Base-by-base conservation (phyloP, 1,140 invertebrate genomes). In the Eupristina koningsbergeri region DNA sequence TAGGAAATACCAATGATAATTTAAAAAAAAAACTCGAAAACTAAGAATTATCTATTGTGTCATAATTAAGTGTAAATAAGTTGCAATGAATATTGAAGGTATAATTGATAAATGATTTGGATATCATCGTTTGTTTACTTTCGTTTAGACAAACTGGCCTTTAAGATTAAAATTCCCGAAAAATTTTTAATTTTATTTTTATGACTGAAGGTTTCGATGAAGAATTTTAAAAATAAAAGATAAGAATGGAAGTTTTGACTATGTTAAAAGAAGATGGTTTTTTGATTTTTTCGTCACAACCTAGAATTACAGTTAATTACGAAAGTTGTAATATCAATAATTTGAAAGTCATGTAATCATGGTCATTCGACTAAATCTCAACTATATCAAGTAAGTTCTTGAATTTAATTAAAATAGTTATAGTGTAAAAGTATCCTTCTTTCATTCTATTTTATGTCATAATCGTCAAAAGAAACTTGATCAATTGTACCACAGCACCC, bases 371-470 rank as follows among this genome's bases (percentile, higher is more conserved):
- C 53, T 67, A 50, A 67, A 78, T 83, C 64, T 78, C 45, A 58
- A 47, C 67, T 50, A 29, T 39, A 5, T 47, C 86, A 86, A 90
- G 91, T 92, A 88, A 92, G 91, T 91, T 90, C 85, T 89, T 11
- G 84, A 90, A 90, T 91, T 91, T 90, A 89, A 91, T 92, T 89
- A 89, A 87, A 86, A 88, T 87, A 91, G 90, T 91, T 91, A 90
- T 87, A 89, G 85, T 74, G 86, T 73, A 88, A 90, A 90, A 89
- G 88, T 89, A 87, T 87, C 86, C 86, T 86, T 85, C 84, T 83
- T 79, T 45, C 76, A 76, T 61, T 64, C 67, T 75, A 75, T 6
- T 34, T 50, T 75, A 50, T 31, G 19, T 71, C 67, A 34, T 47
- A 84, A 58, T 73, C 73, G 80, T 67, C 63, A 29, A 34, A 61